These are phyloP conservation scores for Cheilinus undulatus DNA, from an alignment of 2,113 vertebrate species.

Conservation along the genomic window DNA sequence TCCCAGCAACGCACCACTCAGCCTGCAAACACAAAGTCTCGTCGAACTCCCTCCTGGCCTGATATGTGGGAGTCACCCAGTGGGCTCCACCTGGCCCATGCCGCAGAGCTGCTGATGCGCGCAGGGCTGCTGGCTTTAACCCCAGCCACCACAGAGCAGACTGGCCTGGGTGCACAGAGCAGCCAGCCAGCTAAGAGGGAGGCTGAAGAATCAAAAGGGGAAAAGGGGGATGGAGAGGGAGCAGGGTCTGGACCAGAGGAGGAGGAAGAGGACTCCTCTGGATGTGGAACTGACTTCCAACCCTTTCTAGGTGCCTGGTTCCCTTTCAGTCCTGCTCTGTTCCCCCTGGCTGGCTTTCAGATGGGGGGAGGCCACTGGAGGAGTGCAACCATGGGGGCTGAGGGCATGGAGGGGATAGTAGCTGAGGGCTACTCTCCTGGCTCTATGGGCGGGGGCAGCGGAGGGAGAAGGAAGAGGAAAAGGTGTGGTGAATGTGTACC, in stretches of 20 bases:
- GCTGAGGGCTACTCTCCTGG: constrained; percentile 91
- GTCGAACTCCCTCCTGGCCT: constrained; percentile 90
- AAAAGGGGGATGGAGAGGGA: constrained; percentile 86
- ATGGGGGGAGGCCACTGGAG: constrained; percentile 90
- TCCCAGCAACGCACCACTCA: constrained; percentile 84
- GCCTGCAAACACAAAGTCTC: constrained; percentile 87
- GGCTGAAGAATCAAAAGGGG: constrained; percentile 77
- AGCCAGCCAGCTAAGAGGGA: constrained; percentile 71
- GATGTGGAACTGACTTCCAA: constrained; percentile 94
- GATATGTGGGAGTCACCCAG: constrained; percentile 92
- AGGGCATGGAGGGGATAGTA: constrained; percentile 94
- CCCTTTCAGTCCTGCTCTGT: constrained; percentile 97
- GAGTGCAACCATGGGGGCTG: constrained; percentile 78
- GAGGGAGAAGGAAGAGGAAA: constrained; percentile 97
- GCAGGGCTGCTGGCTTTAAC: constrained; percentile 89
- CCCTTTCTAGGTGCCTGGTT: constrained; percentile 90
- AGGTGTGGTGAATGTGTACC: constrained; percentile 98
- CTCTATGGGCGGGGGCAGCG: constrained; percentile 86
- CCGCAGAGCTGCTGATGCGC: constrained; percentile 96
- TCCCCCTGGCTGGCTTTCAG: constrained; percentile 95
- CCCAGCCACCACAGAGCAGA: constrained; percentile 75
- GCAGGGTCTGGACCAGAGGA: constrained; percentile 87
- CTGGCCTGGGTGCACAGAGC: constrained; percentile 65
- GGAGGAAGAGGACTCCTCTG: constrained; percentile 88
- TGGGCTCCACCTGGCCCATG: constrained; percentile 95